These are phyloP conservation scores for Drosophila leontia DNA, from an alignment of 1,140 invertebrate genomes.

Conservation along the genomic window DNA sequence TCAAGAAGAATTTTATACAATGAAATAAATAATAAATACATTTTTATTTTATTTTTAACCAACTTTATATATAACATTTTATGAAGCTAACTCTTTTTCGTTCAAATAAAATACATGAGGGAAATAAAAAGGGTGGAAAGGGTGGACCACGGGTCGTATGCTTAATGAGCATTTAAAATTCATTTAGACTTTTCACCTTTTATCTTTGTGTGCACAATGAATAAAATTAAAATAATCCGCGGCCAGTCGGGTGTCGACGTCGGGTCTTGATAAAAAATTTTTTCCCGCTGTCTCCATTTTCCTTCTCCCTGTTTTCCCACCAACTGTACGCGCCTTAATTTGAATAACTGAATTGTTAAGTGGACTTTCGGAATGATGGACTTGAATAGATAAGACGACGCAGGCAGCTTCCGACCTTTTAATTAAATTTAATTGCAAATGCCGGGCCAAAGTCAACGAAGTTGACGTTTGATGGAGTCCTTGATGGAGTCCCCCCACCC, in stretches of 20 bases:
- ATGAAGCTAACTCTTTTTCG: slow-evolving; percentile 11
- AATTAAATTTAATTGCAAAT: slow-evolving; percentile 83
- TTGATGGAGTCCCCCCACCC: background rate
- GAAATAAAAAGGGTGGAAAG: background rate
- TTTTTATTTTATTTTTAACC: background rate
- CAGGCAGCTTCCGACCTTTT: slow-evolving; percentile 64
- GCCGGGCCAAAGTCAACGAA: slow-evolving; percentile 35
- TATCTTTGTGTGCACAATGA: slow-evolving; percentile 81
- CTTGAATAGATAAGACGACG: slow-evolving; percentile 43
- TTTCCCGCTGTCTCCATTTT: slow-evolving; percentile 32
- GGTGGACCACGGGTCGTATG: slow-evolving; percentile 34
- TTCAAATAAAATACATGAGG: slow-evolving; percentile 11
- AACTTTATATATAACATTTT: slow-evolving; percentile 3
- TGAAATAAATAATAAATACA: background rate
- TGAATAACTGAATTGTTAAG: slow-evolving; percentile 83
- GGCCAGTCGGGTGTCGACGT: slow-evolving; percentile 37
- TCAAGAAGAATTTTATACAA: background rate
- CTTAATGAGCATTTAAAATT: slow-evolving; percentile 75
- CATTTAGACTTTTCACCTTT: slow-evolving; percentile 82
- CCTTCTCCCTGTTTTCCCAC: slow-evolving; percentile 4
- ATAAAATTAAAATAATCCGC: slow-evolving; percentile 82
- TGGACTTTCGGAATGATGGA: slow-evolving; percentile 71
- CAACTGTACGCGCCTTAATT: slow-evolving; percentile 51
- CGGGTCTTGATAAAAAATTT: slow-evolving; percentile 63
- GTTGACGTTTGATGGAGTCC: slow-evolving; percentile 61